phyloP scores from a whole-genome alignment of 2,888 invertebrate genomes.

The Calameuta filiformis region DNA sequence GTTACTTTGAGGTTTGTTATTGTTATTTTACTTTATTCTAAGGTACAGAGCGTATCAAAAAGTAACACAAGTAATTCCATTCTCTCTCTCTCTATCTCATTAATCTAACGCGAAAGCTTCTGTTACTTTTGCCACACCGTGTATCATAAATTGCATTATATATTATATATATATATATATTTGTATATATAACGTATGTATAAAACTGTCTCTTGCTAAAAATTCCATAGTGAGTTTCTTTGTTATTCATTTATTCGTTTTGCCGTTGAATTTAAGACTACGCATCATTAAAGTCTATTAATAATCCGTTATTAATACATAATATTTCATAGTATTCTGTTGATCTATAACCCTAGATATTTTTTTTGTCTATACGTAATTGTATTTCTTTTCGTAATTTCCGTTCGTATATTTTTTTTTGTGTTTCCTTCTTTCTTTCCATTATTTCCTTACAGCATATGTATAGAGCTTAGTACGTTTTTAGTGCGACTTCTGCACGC shows the following conservation, averaged over 20 bases:
- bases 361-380: background rate
- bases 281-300: conserved; percentile 3
- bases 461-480: background rate
- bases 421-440: background rate
- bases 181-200: conserved; percentile 18
- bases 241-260: conserved; percentile 3
- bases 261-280: conserved; percentile 5
- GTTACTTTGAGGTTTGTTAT: conserved; percentile 10
- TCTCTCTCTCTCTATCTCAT: conserved; percentile 4
- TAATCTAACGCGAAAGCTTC: conserved; percentile 19
- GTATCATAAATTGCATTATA: conserved; percentile 17
- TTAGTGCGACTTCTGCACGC: background rate
- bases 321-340: conserved; percentile 1
- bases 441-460: background rate
- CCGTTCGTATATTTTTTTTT: background rate
- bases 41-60: conserved; percentile 28
- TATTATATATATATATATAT: conserved; percentile 21
- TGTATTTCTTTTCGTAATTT: conserved; percentile 3
- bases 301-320: conserved; percentile 8
- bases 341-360: conserved; percentile 1
- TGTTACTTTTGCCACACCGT: conserved; percentile 35
- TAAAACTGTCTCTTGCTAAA: conserved; percentile 35
- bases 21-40: conserved; percentile 26
- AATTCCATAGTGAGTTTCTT: conserved; percentile 13
- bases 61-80: conserved; percentile 23